These are phyloP conservation scores for Musca domestica DNA, from an alignment of 1,140 invertebrate species.

Conservation along the genomic window DNA sequence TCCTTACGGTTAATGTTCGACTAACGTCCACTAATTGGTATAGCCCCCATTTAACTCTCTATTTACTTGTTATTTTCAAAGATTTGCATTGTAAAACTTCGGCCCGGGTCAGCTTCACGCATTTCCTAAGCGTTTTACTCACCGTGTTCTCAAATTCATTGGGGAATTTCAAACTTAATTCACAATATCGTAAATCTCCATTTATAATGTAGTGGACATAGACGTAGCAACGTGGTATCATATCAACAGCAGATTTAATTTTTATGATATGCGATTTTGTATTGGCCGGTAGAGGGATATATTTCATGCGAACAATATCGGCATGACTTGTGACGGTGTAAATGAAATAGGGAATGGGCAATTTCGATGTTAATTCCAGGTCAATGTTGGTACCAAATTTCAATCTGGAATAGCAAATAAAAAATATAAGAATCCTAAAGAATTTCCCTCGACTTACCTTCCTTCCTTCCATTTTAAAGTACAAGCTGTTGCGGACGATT, in stretches of 20 bases:
- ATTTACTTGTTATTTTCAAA: too few species aligned
- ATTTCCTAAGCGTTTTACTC: too few species aligned
- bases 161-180: conserved; percentile 71
- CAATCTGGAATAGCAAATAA: conserved; percentile 53
- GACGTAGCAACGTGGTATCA: conserved; percentile 78
- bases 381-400: conserved; percentile 71
- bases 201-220: conserved; percentile 71
- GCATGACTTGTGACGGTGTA: conserved; percentile 84
- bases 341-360: conserved; percentile 69
- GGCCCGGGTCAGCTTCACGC: too few species aligned
- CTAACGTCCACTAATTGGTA: too few species aligned
- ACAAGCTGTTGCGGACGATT: background rate
- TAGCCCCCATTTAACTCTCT: too few species aligned
- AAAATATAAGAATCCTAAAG: too few species aligned
- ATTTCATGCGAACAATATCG: conserved; percentile 71
- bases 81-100: too few species aligned
- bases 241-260: conserved; percentile 71
- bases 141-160: conserved; percentile 78
- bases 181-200: conserved; percentile 78
- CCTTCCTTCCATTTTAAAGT: background rate
- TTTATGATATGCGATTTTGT: conserved; percentile 47
- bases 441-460: background rate
- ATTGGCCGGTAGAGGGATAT: conserved; percentile 56
- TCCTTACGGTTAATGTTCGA: too few species aligned
- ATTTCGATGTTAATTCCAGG: conserved; percentile 76